phyloP scores from a whole-genome alignment of 2,797 vertebrate species.

The Hipposideros larvatus region DNA sequence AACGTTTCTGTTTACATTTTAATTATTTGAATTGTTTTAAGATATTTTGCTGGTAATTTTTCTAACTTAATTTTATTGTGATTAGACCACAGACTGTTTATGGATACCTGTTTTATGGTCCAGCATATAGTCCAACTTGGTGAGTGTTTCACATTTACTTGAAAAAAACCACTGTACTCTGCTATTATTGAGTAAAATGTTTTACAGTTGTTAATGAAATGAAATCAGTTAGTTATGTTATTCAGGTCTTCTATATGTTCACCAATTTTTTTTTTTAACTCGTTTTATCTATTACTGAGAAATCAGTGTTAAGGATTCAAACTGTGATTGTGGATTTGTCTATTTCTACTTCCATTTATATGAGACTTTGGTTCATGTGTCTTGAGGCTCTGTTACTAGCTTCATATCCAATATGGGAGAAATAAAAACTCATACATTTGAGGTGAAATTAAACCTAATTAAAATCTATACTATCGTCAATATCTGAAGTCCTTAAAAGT shows the following conservation, averaged over 20 bases:
- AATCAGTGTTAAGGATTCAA: neutral
- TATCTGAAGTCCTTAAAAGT: neutral
- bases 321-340: neutral
- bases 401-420: neutral
- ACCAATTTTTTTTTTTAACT: neutral
- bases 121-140: neutral
- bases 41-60: neutral
- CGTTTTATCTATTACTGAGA: neutral
- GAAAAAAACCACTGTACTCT: neutral
- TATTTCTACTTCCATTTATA: neutral
- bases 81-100: neutral
- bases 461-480: neutral
- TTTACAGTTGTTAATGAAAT: neutral
- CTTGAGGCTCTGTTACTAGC: neutral
- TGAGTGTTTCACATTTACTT: neutral
- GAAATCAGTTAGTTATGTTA: neutral
- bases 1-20: constrained; percentile 30
- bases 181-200: neutral
- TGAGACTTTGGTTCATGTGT: neutral
- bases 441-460: constrained; percentile 25
- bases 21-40: constrained; percentile 27
- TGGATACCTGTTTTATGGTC: neutral
- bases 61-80: neutral
- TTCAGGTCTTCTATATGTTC: neutral
- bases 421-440: neutral